These are phyloP conservation scores for Thymelicus sylvestris DNA, from an alignment of 2,888 invertebrate species.

Conservation along the genomic window DNA sequence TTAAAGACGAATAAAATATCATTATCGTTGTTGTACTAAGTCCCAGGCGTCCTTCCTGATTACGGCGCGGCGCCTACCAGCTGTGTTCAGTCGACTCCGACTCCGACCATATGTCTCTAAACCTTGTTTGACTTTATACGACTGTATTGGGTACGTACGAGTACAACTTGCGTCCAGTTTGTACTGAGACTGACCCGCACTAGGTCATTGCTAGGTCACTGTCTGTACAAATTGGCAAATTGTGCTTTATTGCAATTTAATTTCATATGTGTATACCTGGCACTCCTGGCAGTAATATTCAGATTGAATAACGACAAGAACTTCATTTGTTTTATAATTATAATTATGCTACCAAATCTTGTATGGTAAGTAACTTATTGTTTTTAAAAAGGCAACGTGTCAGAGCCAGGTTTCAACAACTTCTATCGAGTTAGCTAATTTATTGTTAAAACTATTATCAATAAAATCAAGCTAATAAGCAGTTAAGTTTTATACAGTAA, in stretches of 20 bases:
- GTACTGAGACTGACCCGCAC: constrained; percentile 28
- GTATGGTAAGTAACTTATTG: no score
- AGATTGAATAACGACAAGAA: no score
- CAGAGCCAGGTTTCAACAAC: no score
- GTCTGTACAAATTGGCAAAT: constrained; percentile 24
- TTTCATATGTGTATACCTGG: constrained; percentile 9
- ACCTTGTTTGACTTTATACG: constrained; percentile 34
- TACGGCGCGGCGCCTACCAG: background rate
- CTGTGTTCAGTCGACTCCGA: background rate
- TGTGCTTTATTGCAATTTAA: constrained; percentile 28
- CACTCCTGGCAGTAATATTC: no score
- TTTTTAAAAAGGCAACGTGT: no score
- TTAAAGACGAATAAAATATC: constrained; percentile 24
- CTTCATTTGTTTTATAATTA: no score
- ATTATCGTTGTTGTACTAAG: background rate
- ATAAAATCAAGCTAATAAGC: no score
- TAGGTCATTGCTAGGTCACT: constrained; percentile 38
- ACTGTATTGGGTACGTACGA: constrained; percentile 16
- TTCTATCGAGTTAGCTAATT: no score
- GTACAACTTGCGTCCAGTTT: background rate
- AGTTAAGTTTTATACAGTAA: no score
- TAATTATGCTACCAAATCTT: no score
- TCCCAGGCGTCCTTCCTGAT: constrained; percentile 19
- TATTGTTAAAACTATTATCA: no score
- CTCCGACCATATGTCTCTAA: constrained; percentile 31